Evolutionary conservation across 2,797 vertebrate species (phyloP).

Genomic region (Austrolebias charrua): DNA sequence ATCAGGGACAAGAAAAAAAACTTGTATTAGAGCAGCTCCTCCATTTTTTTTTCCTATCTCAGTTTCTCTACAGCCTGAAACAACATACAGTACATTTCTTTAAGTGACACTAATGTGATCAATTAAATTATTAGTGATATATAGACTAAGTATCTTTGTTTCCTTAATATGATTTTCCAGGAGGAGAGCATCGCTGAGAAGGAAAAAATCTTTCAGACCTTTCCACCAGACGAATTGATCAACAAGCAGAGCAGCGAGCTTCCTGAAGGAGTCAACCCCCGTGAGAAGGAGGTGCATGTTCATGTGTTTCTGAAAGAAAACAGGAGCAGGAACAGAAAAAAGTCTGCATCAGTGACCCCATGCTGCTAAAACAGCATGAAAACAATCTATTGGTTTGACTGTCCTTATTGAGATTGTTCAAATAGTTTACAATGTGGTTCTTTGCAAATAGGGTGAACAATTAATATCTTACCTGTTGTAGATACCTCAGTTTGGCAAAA

Average conservation of each 20-base stretch:
- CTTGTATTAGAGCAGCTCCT: background rate
- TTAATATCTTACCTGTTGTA: too few species aligned
- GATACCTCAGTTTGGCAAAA: too few species aligned
- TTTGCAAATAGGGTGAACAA: too few species aligned
- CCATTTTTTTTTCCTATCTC: too few species aligned
- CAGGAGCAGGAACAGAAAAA: background rate
- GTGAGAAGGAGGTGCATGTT: slow-evolving; percentile 82
- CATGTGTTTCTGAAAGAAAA: background rate
- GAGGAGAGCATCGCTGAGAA: slow-evolving; percentile 55
- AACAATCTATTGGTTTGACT: too few species aligned
- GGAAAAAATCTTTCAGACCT: slow-evolving; percentile 44
- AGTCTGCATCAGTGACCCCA: background rate
- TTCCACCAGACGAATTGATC: slow-evolving; percentile 76
- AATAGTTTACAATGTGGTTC: too few species aligned
- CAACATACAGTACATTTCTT: background rate
- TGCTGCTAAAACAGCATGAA: background rate
- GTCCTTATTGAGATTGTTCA: too few species aligned
- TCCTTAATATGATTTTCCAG: slow-evolving; percentile 49
- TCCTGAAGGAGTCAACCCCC: slow-evolving; percentile 82
- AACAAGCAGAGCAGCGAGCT: slow-evolving; percentile 77
- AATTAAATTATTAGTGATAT: background rate
- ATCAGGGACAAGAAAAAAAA: background rate
- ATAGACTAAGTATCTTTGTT: background rate
- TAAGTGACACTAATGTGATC: background rate
- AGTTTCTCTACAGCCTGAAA: background rate